Evolutionary conservation across 2,888 invertebrate species (phyloP), one percentile per base, ranked within the genome.

Genomic region (Pomacea canaliculata): DNA sequence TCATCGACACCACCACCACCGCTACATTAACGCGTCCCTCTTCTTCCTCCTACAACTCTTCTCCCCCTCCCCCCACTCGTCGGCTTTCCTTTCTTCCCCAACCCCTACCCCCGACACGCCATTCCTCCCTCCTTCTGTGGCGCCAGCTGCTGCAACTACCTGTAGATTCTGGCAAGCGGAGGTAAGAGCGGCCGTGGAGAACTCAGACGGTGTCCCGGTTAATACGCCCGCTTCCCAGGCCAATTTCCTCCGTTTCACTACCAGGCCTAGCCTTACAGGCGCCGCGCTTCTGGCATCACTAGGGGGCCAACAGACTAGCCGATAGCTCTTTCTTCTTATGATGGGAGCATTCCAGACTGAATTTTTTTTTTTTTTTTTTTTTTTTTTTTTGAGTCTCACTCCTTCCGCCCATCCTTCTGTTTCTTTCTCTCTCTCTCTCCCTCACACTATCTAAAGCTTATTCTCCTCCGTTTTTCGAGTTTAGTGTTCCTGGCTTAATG

Each of bases 241-340:
- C 71, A 65, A 71, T 71, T 73, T 67, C 68, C 73, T 66, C 63
- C 46, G 27, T 73, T 73, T 73, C 73, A 67, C 73, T 66, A 66
- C 66, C 51, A n/a, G 59, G 8, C 66, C 66, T 19, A 56, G 67
- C 67, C 69, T 56, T 19, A 46, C 49, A 56, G 67, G 68, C 67
- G 73, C 60, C 73, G 18, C 37, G 60, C 23, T 27, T n/a, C 68
- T 69, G 60, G 73, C 68, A 23, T 9, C 48, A 27, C 12, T n/a
- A 18, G 63, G 62, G 60, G 71, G 63, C 46, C 62, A n/a, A 62
- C 12, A 56, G 51, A 56, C 51, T 56, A 56, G 27, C 23, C 63
- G 63, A 63, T 63, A 63, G 63, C 63, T 23, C 63, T 10, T 19
- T 63, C 51, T 16, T 56, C 63, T 63, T 63, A 19, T 19, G 16